These are phyloP conservation scores for Lasiommata megera DNA, from an alignment of 2,888 invertebrate genomes.

Conservation along the genomic window DNA sequence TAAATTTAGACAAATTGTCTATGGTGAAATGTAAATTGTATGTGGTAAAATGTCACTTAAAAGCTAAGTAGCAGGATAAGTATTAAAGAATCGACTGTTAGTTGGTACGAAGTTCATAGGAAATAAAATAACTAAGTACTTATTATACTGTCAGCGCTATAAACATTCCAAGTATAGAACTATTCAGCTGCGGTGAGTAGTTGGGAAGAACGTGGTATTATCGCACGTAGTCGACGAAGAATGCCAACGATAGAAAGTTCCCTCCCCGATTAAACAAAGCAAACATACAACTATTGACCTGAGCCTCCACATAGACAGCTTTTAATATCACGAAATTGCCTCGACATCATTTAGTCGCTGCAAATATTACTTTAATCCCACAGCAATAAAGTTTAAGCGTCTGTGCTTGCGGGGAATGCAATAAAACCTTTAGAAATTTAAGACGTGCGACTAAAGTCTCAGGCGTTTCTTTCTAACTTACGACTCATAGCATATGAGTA, in stretches of 20 bases:
- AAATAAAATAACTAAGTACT: neutral
- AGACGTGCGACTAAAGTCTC: constrained; percentile 60
- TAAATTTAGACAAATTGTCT: no score
- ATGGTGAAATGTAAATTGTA: no score
- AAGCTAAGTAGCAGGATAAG: no score
- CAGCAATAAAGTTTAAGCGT: constrained; percentile 80
- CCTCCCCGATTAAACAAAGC: constrained; percentile 56
- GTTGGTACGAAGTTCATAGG: no score
- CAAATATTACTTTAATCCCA: constrained; percentile 81
- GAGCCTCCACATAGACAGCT: constrained; percentile 67
- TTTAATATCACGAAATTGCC: constrained; percentile 78
- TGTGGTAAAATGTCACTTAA: no score
- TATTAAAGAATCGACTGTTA: no score
- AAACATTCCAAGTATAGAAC: constrained; percentile 34
- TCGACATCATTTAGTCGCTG: constrained; percentile 77
- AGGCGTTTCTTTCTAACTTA: constrained; percentile 74
- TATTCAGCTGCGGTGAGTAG: constrained; percentile 60
- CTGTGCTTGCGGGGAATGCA: constrained; percentile 79
- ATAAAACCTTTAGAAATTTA: constrained; percentile 77
- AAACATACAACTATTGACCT: constrained; percentile 75
- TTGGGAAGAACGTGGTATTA: constrained; percentile 67
- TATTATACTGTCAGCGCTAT: neutral
- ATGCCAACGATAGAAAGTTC: constrained; percentile 67
- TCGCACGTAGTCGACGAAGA: constrained; percentile 64
- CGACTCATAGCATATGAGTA: constrained; percentile 52